These are phyloP conservation scores for Erethizon dorsatum DNA, from an alignment of 2,797 vertebrate species.

Conservation along the genomic window DNA sequence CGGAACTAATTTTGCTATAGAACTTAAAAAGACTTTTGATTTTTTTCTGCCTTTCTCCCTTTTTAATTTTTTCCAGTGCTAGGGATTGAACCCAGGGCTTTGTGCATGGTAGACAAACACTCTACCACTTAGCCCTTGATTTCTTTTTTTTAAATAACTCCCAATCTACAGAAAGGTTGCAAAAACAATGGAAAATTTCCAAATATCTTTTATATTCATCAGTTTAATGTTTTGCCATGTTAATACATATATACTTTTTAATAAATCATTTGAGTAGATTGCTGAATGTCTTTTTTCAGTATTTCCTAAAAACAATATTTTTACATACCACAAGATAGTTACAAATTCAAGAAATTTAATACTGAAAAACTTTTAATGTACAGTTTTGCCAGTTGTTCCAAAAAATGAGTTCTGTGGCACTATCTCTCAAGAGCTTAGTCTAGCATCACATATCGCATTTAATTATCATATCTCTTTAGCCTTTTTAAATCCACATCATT, in stretches of 20 bases:
- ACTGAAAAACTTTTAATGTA: background rate
- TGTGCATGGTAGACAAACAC: background rate
- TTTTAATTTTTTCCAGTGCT: background rate
- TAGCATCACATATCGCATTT: background rate
- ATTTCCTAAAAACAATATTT: constrained; percentile 29
- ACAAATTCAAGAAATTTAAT: background rate
- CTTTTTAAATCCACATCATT: background rate
- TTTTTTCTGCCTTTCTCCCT: background rate
- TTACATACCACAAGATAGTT: background rate
- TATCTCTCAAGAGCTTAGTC: background rate
- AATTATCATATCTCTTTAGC: background rate
- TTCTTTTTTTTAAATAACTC: background rate
- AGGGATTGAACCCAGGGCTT: background rate
- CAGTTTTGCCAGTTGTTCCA: background rate
- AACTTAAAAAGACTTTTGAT: background rate
- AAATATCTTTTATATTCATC: constrained; percentile 27
- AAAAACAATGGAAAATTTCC: constrained; percentile 40
- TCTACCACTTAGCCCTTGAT: background rate
- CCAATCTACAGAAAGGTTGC: background rate
- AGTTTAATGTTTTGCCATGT: background rate
- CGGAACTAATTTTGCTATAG: background rate
- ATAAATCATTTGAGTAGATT: background rate
- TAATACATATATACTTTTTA: background rate
- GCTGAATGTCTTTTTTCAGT: background rate
- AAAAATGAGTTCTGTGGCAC: background rate